Evolutionary conservation across 2,797 vertebrate genomes (phyloP).

Genomic region (Galago senegalensis): DNA sequence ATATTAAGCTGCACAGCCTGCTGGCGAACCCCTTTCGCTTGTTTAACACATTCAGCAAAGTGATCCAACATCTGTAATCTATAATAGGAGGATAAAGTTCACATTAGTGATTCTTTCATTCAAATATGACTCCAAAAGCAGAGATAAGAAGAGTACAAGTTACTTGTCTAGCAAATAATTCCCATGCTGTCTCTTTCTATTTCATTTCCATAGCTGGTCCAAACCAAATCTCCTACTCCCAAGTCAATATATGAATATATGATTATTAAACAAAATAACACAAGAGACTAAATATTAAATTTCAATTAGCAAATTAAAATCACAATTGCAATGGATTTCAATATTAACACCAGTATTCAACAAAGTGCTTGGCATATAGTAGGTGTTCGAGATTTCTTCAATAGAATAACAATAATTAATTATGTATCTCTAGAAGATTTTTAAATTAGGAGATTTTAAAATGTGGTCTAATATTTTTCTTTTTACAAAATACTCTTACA

Average conservation of each 20-base stretch:
- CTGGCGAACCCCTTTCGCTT: constrained; percentile 98
- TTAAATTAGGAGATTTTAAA: constrained; percentile 41
- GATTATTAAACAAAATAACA: constrained; percentile 34
- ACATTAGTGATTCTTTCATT: constrained; percentile 47
- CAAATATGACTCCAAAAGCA: constrained; percentile 64
- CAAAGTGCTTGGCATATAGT: neutral
- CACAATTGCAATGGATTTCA: neutral
- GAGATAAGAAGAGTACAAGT: neutral
- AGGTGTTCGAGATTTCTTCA: neutral
- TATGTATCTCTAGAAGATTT: constrained; percentile 1
- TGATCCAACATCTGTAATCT: constrained; percentile 99
- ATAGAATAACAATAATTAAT: constrained; percentile 44
- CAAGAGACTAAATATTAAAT: constrained; percentile 25
- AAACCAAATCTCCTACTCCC: constrained; percentile 19
- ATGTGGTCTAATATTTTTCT: neutral
- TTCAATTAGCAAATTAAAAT: constrained; percentile 23
- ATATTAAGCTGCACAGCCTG: constrained; percentile 99
- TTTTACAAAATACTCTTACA: neutral
- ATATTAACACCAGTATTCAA: neutral
- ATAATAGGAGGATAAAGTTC: constrained; percentile 68
- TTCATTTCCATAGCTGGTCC: constrained; percentile 21
- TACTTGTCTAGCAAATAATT: constrained; percentile 56
- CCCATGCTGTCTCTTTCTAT: neutral
- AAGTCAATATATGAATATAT: constrained; percentile 11
- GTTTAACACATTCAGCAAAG: constrained; percentile 99